Evolutionary conservation across 2,797 vertebrate genomes (phyloP).

Genomic region (Myotis planiceps): DNA sequence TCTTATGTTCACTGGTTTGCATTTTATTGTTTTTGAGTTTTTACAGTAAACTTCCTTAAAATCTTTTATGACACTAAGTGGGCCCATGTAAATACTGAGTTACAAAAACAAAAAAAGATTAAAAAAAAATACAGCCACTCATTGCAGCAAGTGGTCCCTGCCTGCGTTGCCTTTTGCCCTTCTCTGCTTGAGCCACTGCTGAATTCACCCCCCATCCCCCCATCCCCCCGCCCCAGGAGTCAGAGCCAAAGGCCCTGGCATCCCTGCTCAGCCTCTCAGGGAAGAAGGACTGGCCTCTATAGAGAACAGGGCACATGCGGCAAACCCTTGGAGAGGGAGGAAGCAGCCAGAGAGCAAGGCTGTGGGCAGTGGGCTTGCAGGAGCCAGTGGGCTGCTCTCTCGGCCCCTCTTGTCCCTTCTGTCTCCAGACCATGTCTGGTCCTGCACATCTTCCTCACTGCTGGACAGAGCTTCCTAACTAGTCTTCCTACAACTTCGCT

Average conservation of each 20-base stretch:
- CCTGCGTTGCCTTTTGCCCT: neutral
- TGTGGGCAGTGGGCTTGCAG: accelerated
- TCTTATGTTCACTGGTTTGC: neutral
- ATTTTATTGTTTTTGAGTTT: neutral
- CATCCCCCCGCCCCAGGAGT: neutral
- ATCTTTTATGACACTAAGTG: neutral
- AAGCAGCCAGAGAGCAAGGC: neutral
- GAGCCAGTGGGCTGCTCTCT: neutral
- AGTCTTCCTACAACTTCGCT: neutral
- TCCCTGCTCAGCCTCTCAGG: neutral
- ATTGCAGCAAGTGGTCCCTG: neutral
- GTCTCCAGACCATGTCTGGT: accelerated
- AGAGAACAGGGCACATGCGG: accelerated
- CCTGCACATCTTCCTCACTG: neutral
- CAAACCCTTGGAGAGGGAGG: neutral
- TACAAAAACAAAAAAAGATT: neutral
- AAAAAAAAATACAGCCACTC: neutral
- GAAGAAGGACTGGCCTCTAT: neutral
- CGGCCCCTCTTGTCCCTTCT: too few species aligned
- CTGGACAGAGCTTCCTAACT: neutral
- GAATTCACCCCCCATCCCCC: neutral
- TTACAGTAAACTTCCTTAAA: neutral
- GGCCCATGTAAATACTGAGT: neutral
- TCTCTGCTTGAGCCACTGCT: neutral
- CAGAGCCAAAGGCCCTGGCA: neutral